Percentiles rank a stretch among this genome's conserved stretches.
phyloP scores from a whole-genome alignment of 2,797 vertebrate genomes.

The Mallotus villosus region DNA sequence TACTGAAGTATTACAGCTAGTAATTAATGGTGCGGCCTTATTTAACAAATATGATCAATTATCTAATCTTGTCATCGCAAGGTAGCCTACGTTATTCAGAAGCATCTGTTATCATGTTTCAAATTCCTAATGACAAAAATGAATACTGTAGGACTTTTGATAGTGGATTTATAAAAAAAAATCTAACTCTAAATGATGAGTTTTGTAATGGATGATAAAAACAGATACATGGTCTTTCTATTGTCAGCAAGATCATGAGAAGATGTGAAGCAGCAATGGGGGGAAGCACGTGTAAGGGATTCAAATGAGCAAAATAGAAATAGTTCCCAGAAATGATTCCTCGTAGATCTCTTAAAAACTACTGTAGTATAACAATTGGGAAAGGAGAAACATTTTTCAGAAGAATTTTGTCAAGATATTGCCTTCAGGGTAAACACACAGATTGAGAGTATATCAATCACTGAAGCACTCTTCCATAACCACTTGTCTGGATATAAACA shows the following conservation, averaged over 20 bases:
- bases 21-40: slow-evolving; percentile 4
- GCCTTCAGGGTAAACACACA: slow-evolving; percentile 23
- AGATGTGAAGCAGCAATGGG: too few species aligned
- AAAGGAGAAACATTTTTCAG: slow-evolving; percentile 12
- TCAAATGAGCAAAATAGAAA: background rate
- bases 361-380: slow-evolving; percentile 14
- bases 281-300: background rate
- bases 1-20: background rate
- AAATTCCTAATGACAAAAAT: too few species aligned
- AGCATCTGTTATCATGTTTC: too few species aligned
- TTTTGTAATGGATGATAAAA: too few species aligned
- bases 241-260: too few species aligned
- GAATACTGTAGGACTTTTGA: too few species aligned
- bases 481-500: slow-evolving; percentile 6
- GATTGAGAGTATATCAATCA: slow-evolving; percentile 26
- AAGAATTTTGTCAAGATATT: slow-evolving; percentile 25
- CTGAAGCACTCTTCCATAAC: slow-evolving; percentile 1
- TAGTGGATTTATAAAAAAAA: too few species aligned
- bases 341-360: slow-evolving; percentile 13
- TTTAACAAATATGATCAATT: too few species aligned
- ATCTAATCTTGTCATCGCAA: background rate
- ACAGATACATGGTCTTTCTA: too few species aligned
- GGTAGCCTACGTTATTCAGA: too few species aligned
- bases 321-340: background rate
- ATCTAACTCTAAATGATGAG: too few species aligned